Conservation (phyloP, 92 coral and sea anemone genomes). For the Porites divaricata region DNA sequence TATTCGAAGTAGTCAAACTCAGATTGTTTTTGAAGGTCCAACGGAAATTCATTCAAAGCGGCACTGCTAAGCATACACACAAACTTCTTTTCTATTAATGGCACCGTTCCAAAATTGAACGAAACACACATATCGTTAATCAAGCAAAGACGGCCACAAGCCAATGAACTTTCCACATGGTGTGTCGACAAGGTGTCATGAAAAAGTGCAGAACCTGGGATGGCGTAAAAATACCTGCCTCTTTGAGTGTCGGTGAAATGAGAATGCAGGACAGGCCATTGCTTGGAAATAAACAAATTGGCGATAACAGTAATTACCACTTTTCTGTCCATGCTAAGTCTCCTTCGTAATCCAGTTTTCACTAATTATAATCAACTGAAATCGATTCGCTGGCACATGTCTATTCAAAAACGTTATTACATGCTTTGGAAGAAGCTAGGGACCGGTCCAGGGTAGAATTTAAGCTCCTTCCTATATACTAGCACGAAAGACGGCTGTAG, state of each 20-base stretch:
- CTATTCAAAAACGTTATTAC: too few species aligned
- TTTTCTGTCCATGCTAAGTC: not conserved
- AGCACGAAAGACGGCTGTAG: too few species aligned
- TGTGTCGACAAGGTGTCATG: not conserved
- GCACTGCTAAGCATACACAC: not conserved
- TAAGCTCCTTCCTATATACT: too few species aligned
- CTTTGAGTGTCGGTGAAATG: not conserved
- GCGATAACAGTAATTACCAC: not conserved
- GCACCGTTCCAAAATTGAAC: not conserved
- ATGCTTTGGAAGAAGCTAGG: too few species aligned
- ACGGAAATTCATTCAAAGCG: not conserved
- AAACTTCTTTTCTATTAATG: not conserved
- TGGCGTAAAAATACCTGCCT: not conserved
- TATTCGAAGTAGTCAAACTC: slow-evolving; percentile 2
- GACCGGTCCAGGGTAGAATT: too few species aligned
- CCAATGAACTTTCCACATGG: not conserved
- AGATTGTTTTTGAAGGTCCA: not conserved
- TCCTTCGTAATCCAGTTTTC: too few species aligned
- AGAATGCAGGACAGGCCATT: not conserved
- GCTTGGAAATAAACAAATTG: not conserved
- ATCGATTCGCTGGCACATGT: too few species aligned
- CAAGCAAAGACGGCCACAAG: slow-evolving; percentile 2
- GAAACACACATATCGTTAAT: not conserved
- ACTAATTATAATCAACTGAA: too few species aligned
- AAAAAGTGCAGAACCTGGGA: not conserved